These are phyloP conservation scores for Pungitius pungitius DNA, from an alignment of 2,113 vertebrate genomes.

Conservation along the genomic window DNA sequence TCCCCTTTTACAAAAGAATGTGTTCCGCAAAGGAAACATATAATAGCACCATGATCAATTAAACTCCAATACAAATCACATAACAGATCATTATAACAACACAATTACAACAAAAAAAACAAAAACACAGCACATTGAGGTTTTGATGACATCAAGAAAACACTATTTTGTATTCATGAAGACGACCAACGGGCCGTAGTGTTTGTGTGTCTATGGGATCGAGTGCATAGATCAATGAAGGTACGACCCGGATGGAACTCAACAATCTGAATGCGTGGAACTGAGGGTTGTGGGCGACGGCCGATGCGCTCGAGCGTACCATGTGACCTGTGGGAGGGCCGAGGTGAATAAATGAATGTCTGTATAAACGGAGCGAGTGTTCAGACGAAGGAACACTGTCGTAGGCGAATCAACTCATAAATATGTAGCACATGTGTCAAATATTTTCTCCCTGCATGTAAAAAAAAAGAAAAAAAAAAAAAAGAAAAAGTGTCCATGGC, in stretches of 20 bases:
- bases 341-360: constrained; percentile 5
- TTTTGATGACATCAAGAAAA: constrained; percentile 56
- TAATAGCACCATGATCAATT: constrained; percentile 75
- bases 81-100: constrained; percentile 58
- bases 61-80: constrained; percentile 68
- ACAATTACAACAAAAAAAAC: constrained; percentile 41
- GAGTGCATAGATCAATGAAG: constrained; percentile 37
- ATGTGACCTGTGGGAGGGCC: too few relatives aligned
- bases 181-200: not conserved
- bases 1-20: constrained; percentile 63
- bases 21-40: constrained; percentile 59
- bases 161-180: not conserved
- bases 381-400: constrained; percentile 48
- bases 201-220: not conserved
- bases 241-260: constrained; percentile 10
- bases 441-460: constrained; percentile 68
- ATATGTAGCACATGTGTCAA: constrained; percentile 62
- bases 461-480: constrained; percentile 21
- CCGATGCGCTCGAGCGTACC: not conserved
- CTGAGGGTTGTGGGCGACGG: not conserved
- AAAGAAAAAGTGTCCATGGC: constrained; percentile 62
- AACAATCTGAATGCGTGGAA: not conserved
- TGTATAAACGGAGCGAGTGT: constrained; percentile 7
- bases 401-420: constrained; percentile 66
- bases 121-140: constrained; percentile 60